Percentiles rank a stretch among this genome's conserved stretches.
These are phyloP conservation scores for Oreochromis aureus DNA, from an alignment of 2,113 vertebrate genomes.

Conservation along the genomic window DNA sequence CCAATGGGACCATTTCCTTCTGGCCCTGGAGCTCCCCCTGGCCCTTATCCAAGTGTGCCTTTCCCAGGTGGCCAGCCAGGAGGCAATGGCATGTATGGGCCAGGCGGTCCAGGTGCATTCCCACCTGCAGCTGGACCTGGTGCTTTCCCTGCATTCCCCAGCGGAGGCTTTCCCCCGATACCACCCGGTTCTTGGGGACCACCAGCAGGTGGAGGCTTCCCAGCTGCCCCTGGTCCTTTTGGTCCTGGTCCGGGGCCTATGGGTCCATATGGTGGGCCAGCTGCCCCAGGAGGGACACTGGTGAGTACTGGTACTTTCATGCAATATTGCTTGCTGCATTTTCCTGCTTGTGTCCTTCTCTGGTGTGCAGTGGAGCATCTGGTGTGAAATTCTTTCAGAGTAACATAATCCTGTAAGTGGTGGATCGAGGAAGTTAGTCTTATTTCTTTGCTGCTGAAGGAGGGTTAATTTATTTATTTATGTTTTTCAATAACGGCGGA, in stretches of 20 bases:
- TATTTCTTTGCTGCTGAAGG: background rate
- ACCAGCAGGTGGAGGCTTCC: conserved; percentile 59
- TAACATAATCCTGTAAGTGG: background rate
- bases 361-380: background rate
- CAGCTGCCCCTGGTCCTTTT: conserved; percentile 58
- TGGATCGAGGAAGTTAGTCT: background rate
- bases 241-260: conserved; percentile 57
- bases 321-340: background rate
- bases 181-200: conserved; percentile 73
- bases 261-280: conserved; percentile 68
- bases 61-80: conserved; percentile 56
- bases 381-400: background rate
- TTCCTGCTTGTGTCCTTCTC: background rate
- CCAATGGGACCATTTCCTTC: conserved; percentile 68
- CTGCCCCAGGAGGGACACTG: conserved; percentile 68
- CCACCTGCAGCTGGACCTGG: conserved; percentile 57
- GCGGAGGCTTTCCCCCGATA: conserved; percentile 67
- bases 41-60: conserved; percentile 68
- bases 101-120: conserved; percentile 66
- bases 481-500: background rate
- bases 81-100: conserved; percentile 67
- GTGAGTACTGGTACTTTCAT: conserved; percentile 50
- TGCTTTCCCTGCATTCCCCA: conserved; percentile 56
- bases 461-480: background rate
- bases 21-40: conserved; percentile 70